Conservation (phyloP, 35 echinoderm and acorn worm species). For the Apostichopus japonicus region DNA sequence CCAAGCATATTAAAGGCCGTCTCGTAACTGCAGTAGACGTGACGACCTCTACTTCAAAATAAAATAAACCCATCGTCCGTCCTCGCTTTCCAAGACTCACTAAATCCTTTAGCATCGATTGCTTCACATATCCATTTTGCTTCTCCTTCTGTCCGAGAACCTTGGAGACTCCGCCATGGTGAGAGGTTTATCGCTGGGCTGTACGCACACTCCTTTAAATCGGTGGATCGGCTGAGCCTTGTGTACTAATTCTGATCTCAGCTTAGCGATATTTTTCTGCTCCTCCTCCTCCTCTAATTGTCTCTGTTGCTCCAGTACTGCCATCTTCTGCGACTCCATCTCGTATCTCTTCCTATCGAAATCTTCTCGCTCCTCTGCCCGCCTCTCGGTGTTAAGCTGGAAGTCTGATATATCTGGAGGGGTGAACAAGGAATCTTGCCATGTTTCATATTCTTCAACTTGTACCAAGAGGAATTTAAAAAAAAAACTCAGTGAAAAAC, state of each 20-base stretch:
- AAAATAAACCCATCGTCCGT: not conserved
- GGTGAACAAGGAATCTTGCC: too few species aligned
- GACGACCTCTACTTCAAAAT: not conserved
- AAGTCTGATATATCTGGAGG: slow-evolving; percentile 76
- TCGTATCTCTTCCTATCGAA: slow-evolving; percentile 67
- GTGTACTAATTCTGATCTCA: slow-evolving; percentile 50
- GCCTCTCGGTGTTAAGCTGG: slow-evolving; percentile 79
- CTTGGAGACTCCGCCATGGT: slow-evolving; percentile 71
- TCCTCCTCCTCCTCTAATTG: slow-evolving; percentile 64
- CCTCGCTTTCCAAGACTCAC: not conserved
- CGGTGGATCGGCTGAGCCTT: slow-evolving; percentile 77
- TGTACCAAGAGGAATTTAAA: too few species aligned
- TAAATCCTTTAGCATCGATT: not conserved
- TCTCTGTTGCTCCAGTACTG: slow-evolving; percentile 33
- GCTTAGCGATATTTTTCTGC: slow-evolving; percentile 21
- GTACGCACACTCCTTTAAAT: slow-evolving; percentile 73
- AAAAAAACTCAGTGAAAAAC: too few species aligned
- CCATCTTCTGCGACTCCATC: slow-evolving; percentile 52
- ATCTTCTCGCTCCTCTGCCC: slow-evolving; percentile 65
- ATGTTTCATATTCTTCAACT: too few species aligned
- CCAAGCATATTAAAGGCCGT: too few species aligned
- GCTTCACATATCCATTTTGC: slow-evolving; percentile 9
- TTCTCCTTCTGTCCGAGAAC: slow-evolving; percentile 71
- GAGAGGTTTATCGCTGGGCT: slow-evolving; percentile 70
- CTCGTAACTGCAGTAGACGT: too few species aligned